Evolutionary conservation across 2,113 vertebrate genomes (phyloP).

Genomic region (Ophiodon elongatus): DNA sequence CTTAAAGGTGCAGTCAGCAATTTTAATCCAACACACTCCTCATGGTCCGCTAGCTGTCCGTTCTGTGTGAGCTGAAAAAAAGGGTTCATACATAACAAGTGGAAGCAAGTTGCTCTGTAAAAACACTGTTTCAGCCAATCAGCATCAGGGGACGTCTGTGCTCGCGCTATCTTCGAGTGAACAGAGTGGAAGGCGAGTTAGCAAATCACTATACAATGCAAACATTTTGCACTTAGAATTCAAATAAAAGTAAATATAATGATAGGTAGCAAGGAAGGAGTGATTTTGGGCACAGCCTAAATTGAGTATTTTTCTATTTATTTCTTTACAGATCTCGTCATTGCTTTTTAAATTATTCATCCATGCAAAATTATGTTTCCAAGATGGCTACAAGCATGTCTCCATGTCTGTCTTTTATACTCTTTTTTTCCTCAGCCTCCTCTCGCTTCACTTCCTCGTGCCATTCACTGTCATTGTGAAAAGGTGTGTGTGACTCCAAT

Average conservation of each 20-base stretch:
- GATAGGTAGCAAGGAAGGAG: background rate
- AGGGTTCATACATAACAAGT: background rate
- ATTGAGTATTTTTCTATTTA: background rate
- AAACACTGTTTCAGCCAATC: background rate
- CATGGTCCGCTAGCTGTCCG: background rate
- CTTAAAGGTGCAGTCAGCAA: background rate
- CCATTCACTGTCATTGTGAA: slow-evolving; percentile 65
- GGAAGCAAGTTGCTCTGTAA: background rate
- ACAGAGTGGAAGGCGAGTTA: background rate
- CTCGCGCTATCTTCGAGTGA: background rate
- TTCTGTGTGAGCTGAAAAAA: background rate
- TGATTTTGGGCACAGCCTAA: background rate
- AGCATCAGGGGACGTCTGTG: background rate
- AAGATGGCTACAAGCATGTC: slow-evolving; percentile 32
- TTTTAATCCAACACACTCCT: background rate
- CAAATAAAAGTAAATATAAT: background rate
- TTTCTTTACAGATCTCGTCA: slow-evolving; percentile 19
- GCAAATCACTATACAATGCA: background rate
- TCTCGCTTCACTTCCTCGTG: slow-evolving; percentile 45
- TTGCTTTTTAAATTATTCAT: slow-evolving; percentile 32
- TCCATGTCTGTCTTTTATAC: slow-evolving; percentile 21
- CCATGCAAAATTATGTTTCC: slow-evolving; percentile 18
- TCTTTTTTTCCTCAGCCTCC: background rate
- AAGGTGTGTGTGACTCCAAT: slow-evolving; percentile 68
- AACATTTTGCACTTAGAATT: background rate